phyloP scores from a whole-genome alignment of 1,140 invertebrate species.

The Apis mellifera region Amel_HAv3.1 CM009943.2:6857001-6857500 shows the following conservation, averaged over 20 bases:
- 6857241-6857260: slow-evolving; percentile 83
- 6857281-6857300: slow-evolving; percentile 85
- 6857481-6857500: slow-evolving; percentile 70
- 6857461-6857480: slow-evolving; percentile 65
- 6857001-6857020: slow-evolving; percentile 72
- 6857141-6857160: slow-evolving; percentile 89
- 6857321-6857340: slow-evolving; percentile 92
- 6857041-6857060: slow-evolving; percentile 87
- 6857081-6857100: slow-evolving; percentile 93
- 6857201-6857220: slow-evolving; percentile 82
- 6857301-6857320: slow-evolving; percentile 95
- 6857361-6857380: slow-evolving; percentile 85
- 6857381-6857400: slow-evolving; percentile 72
- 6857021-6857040: slow-evolving; percentile 83
- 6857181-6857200: slow-evolving; percentile 78
- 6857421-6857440: slow-evolving; percentile 54
- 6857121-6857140: slow-evolving; percentile 97
- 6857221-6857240: slow-evolving; percentile 87
- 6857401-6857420: slow-evolving; percentile 65
- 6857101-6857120: slow-evolving; percentile 98
- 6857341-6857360: slow-evolving; percentile 89
- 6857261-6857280: slow-evolving; percentile 87
- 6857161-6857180: slow-evolving; percentile 81
- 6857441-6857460: slow-evolving; percentile 60
- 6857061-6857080: slow-evolving; percentile 83